phyloP scores from a whole-genome alignment of 2,888 invertebrate species.

The Geotrupes spiniger region DNA sequence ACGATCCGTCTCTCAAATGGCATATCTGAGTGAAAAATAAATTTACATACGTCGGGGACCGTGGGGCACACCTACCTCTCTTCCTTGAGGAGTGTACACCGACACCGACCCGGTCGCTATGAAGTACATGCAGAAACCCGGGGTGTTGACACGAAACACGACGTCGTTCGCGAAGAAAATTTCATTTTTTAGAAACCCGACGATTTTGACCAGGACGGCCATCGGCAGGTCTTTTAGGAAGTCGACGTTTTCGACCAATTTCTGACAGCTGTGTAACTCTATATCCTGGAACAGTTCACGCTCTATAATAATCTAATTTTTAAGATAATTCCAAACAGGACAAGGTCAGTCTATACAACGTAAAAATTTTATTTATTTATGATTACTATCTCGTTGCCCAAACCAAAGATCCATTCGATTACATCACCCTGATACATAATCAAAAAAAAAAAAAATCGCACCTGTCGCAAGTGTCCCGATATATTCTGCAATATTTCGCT shows the following conservation, averaged over 20 bases:
- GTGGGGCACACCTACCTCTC: slow-evolving; percentile 41
- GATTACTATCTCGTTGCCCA: too few relatives aligned
- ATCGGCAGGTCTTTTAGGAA: slow-evolving; percentile 55
- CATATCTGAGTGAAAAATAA: slow-evolving; percentile 33
- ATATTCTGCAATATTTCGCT: slow-evolving; percentile 35
- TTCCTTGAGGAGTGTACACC: slow-evolving; percentile 52
- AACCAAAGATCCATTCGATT: too few relatives aligned
- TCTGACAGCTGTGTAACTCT: slow-evolving; percentile 54
- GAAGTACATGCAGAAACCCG: slow-evolving; percentile 58
- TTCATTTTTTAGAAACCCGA: slow-evolving; percentile 52
- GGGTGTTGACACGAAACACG: slow-evolving; percentile 52
- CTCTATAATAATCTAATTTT: too few relatives aligned
- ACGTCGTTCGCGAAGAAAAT: slow-evolving; percentile 56
- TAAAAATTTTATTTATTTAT: too few relatives aligned
- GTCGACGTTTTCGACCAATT: slow-evolving; percentile 56
- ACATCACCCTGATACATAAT: too few relatives aligned
- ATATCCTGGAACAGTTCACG: slow-evolving; percentile 55
- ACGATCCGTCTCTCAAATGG: slow-evolving; percentile 52
- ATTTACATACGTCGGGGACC: too few relatives aligned
- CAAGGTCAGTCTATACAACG: too few relatives aligned
- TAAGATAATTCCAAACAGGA: too few relatives aligned
- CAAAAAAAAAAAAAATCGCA: too few relatives aligned
- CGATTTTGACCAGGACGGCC: slow-evolving; percentile 52
- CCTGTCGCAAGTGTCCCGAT: slow-evolving; percentile 16
- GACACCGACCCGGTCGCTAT: slow-evolving; percentile 58